Percentiles rank a stretch among this genome's conserved stretches.
phyloP scores from a whole-genome alignment of 2,888 invertebrate species.

The Brachypalpus laphriformis region DNA sequence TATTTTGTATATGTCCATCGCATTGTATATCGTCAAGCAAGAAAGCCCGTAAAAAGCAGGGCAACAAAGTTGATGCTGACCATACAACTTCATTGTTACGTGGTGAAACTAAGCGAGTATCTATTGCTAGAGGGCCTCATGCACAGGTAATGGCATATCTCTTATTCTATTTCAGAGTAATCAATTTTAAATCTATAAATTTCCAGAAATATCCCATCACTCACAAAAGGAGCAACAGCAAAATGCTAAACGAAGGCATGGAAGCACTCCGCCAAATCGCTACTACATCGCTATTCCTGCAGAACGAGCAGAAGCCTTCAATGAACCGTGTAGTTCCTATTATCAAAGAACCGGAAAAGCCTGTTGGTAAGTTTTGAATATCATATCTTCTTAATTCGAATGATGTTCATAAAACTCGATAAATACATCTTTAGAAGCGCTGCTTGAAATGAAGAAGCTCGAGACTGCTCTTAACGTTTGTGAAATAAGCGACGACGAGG shows the following conservation, averaged over 20 bases:
- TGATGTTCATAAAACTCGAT: not conserved
- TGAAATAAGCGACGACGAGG: constrained; percentile 81
- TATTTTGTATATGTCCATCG: constrained; percentile 92
- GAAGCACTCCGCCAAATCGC: constrained; percentile 83
- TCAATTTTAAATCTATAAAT: constrained; percentile 10
- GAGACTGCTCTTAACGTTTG: constrained; percentile 79
- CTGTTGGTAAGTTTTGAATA: constrained; percentile 75
- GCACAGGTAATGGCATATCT: constrained; percentile 78
- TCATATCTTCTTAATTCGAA: not conserved
- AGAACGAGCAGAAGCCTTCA: constrained; percentile 82
- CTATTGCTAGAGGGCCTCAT: constrained; percentile 81
- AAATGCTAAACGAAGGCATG: constrained; percentile 83
- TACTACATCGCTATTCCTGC: constrained; percentile 83
- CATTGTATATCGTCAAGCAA: constrained; percentile 88
- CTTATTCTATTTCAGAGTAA: not conserved
- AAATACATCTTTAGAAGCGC: constrained; percentile 76
- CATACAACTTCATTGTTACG: constrained; percentile 82
- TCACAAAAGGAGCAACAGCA: constrained; percentile 81
- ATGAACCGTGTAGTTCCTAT: constrained; percentile 82
- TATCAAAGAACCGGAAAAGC: constrained; percentile 82
- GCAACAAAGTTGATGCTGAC: constrained; percentile 82
- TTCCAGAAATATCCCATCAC: constrained; percentile 80
- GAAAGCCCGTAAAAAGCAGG: constrained; percentile 85
- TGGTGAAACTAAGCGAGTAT: constrained; percentile 82
- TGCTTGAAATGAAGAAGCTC: constrained; percentile 81